Evolutionary conservation across 2,888 invertebrate species (phyloP), one percentile per base, ranked within the genome.

Genomic region (Pogonocherus hispidulus): DNA sequence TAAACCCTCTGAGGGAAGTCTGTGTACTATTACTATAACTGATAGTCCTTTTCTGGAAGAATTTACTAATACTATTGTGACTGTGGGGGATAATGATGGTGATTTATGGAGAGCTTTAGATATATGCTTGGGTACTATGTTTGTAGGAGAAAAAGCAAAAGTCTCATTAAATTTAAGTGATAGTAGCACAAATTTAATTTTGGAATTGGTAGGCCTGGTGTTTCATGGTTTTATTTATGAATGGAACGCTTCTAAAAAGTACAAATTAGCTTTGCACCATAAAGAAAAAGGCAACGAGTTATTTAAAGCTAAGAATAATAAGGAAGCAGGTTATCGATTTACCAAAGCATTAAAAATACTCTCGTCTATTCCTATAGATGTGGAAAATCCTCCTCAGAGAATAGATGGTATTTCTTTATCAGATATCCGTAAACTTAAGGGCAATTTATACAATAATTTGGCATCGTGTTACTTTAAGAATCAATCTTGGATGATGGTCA

Each of bases 401-500:
- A 84, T 90, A 5, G 87, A 88, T 46, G 87, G 87, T 1, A 85
- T 90, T 23, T 79, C 82, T 27, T 78, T 87, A 0, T 82, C 86
- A 6, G 88, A 90, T 64, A 86, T 93, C 72, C 82, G 88, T 37
- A 85, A 86, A 59, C 83, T 93, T 6, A 90, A 93, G 82, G 85
- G 90, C 8, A 90, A 90, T 75, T 86, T 95, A 6, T 94, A 93
- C 81, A 93, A 93, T 75, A 97, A 97, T 84, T 86, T 96, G 81
- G 93, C 95, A 0, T 92, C 93, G 51, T 95, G 95, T 81, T 92
- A 95, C 77, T 87, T 94, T 18, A 91, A 91, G 71, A 88, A 88
- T 70, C 84, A 90, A 8, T 91, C 92, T 73, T 93, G 90, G 83
- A 88, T 90, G 3, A 89, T 91, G 68, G 91, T 91, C 0, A 82